Evolutionary conservation across 2,797 vertebrate species (phyloP).

Genomic region (Pipistrellus pygmaeus): DNA sequence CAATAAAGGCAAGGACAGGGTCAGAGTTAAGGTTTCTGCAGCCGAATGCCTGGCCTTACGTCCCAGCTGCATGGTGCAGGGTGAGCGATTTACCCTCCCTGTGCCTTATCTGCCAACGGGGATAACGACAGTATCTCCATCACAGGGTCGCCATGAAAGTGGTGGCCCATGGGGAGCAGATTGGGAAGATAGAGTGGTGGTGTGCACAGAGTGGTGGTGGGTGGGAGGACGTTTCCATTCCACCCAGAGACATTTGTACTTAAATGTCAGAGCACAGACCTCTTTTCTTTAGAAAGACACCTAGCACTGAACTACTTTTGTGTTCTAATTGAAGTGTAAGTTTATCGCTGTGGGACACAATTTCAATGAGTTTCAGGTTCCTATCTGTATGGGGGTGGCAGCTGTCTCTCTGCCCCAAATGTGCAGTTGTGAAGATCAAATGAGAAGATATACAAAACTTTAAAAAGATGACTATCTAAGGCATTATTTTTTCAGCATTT

Average conservation of each 20-base stretch:
- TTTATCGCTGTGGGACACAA: not conserved
- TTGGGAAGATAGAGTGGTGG: not conserved
- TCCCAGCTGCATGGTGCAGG: not conserved
- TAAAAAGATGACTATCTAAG: not conserved
- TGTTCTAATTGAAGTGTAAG: not conserved
- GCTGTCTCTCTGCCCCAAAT: not conserved
- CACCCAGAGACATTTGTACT: not conserved
- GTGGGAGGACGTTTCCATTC: not conserved
- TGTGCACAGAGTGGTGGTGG: fast-evolving
- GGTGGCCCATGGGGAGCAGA: fast-evolving
- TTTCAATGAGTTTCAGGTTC: not conserved
- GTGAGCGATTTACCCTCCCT: not conserved
- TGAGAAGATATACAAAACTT: not conserved
- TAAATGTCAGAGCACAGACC: not conserved
- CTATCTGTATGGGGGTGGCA: not conserved
- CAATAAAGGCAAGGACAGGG: not conserved
- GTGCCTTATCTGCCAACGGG: not conserved
- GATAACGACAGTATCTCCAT: fast-evolving
- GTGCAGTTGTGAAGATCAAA: not conserved
- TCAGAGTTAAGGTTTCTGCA: not conserved
- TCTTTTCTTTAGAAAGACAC: not conserved
- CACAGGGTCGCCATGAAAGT: not conserved
- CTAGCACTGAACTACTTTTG: not conserved
- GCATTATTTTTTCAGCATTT: not conserved
- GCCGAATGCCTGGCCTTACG: not conserved